Base-by-base conservation (phyloP, 2,797 vertebrate species). In the Hyperoplus immaculatus region DNA sequence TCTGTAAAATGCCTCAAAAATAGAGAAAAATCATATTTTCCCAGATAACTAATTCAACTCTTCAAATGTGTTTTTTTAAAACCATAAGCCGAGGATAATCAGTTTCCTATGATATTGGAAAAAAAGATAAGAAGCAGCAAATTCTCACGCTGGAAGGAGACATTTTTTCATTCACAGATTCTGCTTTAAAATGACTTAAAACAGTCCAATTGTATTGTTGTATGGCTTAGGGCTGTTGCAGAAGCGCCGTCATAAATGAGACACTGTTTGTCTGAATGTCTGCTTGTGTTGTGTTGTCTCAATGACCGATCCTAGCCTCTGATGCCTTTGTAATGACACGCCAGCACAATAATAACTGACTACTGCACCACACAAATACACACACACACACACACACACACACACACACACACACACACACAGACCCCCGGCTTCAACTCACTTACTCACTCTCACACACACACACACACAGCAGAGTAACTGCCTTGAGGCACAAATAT, bases 241-340 rank as follows among this genome's bases (percentile, higher is more conserved):
- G 61, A 51, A 58, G 65, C 62, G 16, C n/a, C 43, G 4, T 50
- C 45, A 75, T 79, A 61, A 85, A 76, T 46, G 29, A 87, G 70
- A 57, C 72, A 6, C n/a, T 77, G 82, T 85, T 82, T 80, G 72
- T 85, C 88, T 82, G 86, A 61, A 79, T 72, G 72, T 87, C 84
- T 89, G 91, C 91, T 93, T 94, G 92, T 92, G 94, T 90, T 80
- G 79, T 72, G 89, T 85, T 58, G 87, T 87, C 87, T 92, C 80
- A 82, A 88, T 89, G 90, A 88, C 89, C 87, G 58, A 86, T 79
- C 86, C 77, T 88, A 73, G 79, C 90, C 83, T 90, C 88, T 90
- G 92, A 95, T 94, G 93, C 93, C 90, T 90, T 89, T 86, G 89
- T 90, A 94, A 93, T 93, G 92, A 93, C 90, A 95, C 89, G 79